Percentiles rank a stretch among this genome's conserved stretches.
These are phyloP conservation scores for Ciconia nigra DNA, from an alignment of 2,797 vertebrate species.

Conservation along the genomic window DNA sequence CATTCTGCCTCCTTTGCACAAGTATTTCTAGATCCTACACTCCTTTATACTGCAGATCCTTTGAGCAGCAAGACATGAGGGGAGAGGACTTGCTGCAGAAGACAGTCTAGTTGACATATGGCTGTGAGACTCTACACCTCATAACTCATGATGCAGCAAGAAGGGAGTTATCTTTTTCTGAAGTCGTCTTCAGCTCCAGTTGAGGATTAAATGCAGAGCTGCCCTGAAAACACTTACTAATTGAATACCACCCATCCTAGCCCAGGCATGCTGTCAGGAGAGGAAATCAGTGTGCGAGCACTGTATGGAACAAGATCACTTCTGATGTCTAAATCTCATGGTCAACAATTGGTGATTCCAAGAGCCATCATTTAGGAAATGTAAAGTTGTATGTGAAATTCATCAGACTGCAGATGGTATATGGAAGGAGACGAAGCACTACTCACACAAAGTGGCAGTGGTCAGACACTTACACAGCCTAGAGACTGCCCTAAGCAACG, in stretches of 20 bases:
- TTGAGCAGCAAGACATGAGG: neutral
- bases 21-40: neutral
- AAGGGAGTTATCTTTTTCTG: neutral
- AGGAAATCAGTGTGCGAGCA: neutral
- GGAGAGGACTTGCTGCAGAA: neutral
- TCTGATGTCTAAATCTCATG: neutral
- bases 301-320: neutral
- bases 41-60: neutral
- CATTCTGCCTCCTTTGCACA: neutral
- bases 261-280: neutral
- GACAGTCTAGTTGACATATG: neutral
- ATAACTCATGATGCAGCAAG: neutral
- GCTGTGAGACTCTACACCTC: neutral
- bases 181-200: neutral
- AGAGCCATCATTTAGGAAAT: neutral
- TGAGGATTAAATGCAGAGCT: neutral
- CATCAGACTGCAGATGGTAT: neutral
- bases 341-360: neutral
- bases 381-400: neutral
- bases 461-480: neutral
- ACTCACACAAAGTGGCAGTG: neutral
- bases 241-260: neutral
- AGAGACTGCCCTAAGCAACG: neutral
- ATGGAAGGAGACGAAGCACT: neutral
- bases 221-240: neutral